Conservation (phyloP, 2,797 vertebrate species). For the Discoglossus pictus region DNA sequence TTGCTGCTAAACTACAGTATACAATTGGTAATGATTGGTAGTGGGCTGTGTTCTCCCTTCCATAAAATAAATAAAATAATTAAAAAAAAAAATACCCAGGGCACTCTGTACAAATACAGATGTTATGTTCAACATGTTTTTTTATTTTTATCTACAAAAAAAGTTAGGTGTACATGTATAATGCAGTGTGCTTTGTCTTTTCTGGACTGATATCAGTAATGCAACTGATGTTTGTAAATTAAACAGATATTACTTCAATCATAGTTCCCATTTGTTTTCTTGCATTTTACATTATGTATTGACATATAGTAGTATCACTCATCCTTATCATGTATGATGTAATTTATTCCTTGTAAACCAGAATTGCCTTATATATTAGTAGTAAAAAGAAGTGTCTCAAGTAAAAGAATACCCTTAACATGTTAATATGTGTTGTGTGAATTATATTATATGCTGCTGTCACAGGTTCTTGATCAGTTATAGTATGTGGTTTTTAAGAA, state of each 20-base stretch:
- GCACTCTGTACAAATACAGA: slow-evolving; percentile 88
- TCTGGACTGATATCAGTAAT: slow-evolving; percentile 93
- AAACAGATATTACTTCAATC: slow-evolving; percentile 95
- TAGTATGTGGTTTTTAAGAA: too few relatives aligned
- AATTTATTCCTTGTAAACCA: too few relatives aligned
- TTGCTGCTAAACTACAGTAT: slow-evolving; percentile 94
- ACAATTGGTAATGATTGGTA: slow-evolving; percentile 85
- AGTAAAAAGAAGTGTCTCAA: too few relatives aligned
- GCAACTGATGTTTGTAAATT: slow-evolving; percentile 97
- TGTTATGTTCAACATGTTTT: slow-evolving; percentile 69
- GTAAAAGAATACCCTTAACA: too few relatives aligned
- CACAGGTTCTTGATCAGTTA: too few relatives aligned
- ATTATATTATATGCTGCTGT: too few relatives aligned
- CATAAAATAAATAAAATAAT: slow-evolving; percentile 73
- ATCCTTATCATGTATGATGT: too few relatives aligned
- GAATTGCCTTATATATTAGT: too few relatives aligned
- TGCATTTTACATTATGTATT: slow-evolving; percentile 45
- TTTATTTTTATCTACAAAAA: slow-evolving; percentile 67
- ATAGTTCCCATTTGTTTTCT: slow-evolving; percentile 68
- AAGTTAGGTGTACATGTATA: slow-evolving; percentile 76
- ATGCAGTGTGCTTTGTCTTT: slow-evolving; percentile 88
- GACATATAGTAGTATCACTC: too few relatives aligned
- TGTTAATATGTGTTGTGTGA: too few relatives aligned
- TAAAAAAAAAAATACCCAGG: slow-evolving; percentile 67
- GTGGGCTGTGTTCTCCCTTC: slow-evolving; percentile 84